Conservation (phyloP, 2,113 vertebrate genomes). For the Rhizomys pruinosus region DNA sequence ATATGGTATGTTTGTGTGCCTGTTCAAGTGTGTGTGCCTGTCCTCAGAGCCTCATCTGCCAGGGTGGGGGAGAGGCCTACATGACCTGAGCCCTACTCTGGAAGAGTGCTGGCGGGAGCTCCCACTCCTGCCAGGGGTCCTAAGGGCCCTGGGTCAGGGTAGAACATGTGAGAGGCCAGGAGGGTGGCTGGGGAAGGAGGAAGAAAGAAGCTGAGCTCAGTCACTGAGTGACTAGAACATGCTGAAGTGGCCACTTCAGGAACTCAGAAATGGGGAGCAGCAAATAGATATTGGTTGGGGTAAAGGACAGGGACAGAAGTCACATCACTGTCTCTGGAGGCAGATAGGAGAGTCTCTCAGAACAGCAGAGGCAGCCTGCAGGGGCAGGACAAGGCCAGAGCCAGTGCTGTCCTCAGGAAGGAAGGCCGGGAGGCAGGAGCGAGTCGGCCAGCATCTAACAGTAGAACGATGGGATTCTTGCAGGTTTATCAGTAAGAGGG, state of each 20-base stretch:
- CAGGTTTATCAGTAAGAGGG: neutral
- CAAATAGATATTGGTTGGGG: neutral
- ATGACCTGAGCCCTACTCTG: rapidly evolving
- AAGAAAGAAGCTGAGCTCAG: neutral
- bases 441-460: neutral
- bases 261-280: neutral
- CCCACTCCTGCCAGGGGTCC: too few relatives aligned
- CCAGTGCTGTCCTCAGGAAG: neutral
- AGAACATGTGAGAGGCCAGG: neutral
- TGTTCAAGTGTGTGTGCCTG: too few relatives aligned
- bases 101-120: too few relatives aligned
- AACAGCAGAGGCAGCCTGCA: neutral
- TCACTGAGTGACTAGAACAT: rapidly evolving
- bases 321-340: neutral
- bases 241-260: neutral
- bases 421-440: neutral
- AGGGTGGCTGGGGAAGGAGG: too few relatives aligned
- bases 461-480: neutral
- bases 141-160: neutral
- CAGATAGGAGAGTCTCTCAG: too few relatives aligned
- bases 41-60: too few relatives aligned
- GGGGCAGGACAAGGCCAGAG: neutral
- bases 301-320: neutral
- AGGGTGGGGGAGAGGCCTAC: neutral
- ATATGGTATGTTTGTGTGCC: too few relatives aligned